These are phyloP conservation scores for Knipowitschia caucasica DNA, from an alignment of 2,797 vertebrate genomes.

Conservation along the genomic window DNA sequence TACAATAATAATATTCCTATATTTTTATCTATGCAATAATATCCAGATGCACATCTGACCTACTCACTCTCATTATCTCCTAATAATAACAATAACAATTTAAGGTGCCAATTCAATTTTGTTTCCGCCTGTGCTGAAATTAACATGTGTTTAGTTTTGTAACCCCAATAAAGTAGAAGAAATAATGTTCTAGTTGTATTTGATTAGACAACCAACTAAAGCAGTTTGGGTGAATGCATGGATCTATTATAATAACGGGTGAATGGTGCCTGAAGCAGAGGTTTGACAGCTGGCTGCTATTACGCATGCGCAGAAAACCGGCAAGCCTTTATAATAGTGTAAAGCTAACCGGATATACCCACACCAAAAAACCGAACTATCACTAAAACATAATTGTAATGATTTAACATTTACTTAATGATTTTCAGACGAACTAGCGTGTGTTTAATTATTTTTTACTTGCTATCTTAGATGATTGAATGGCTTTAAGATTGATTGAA, in stretches of 20 bases:
- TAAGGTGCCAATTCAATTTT: no score
- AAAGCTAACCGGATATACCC: background rate
- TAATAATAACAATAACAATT: no score
- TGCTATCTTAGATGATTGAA: background rate
- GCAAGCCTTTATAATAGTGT: background rate
- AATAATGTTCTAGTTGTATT: background rate
- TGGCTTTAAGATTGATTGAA: background rate
- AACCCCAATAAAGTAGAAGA: background rate
- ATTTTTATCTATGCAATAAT: no score
- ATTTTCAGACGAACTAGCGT: background rate
- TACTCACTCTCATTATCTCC: no score
- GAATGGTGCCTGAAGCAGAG: conserved; percentile 11
- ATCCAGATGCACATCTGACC: no score
- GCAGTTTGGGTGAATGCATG: conserved; percentile 20
- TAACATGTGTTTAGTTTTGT: background rate
- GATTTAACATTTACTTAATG: no score
- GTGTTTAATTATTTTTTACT: background rate
- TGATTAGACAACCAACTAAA: background rate
- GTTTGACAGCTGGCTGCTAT: conserved; percentile 54
- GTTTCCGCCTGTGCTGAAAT: no score
- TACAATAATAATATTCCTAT: no score
- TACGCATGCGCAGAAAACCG: conserved; percentile 57
- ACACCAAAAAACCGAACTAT: background rate
- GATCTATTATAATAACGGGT: no score
- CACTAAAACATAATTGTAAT: background rate